Conservation (phyloP, 2,888 invertebrate species). For the Melinopterus prodromus region DNA sequence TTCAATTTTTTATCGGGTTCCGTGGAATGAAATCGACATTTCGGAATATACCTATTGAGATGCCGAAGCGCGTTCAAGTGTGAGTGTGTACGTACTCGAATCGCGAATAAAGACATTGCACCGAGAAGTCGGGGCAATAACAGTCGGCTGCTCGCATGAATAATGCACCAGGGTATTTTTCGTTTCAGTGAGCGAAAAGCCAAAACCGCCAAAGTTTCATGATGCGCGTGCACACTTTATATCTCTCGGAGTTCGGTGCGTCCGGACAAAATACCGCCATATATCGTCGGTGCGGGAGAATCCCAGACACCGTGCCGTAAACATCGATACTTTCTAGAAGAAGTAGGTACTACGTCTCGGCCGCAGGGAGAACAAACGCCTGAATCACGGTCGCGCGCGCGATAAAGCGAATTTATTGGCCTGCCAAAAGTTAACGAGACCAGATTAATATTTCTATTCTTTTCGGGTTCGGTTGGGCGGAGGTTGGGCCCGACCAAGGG, state of each 20-base stretch:
- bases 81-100: neutral
- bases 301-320: conserved; percentile 5
- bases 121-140: neutral
- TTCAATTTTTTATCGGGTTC: too few species aligned
- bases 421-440: conserved; percentile 23
- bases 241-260: neutral
- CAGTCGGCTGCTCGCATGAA: neutral
- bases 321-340: conserved; percentile 25
- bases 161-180: conserved; percentile 4
- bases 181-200: conserved; percentile 4
- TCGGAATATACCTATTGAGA: neutral
- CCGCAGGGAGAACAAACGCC: neutral
- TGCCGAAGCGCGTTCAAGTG: too few species aligned
- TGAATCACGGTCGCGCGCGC: conserved; percentile 13
- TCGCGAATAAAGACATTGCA: neutral
- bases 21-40: neutral
- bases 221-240: conserved; percentile 20
- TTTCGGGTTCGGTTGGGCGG: conserved; percentile 12
- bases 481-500: conserved; percentile 9
- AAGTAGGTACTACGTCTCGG: neutral
- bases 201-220: neutral
- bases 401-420: conserved; percentile 23
- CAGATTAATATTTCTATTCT: conserved; percentile 27
- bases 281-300: conserved; percentile 13
- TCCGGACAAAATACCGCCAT: conserved; percentile 18